phyloP scores from a whole-genome alignment of 92 coral and sea anemone genomes.

The Anthopleura xanthogrammica region DNA sequence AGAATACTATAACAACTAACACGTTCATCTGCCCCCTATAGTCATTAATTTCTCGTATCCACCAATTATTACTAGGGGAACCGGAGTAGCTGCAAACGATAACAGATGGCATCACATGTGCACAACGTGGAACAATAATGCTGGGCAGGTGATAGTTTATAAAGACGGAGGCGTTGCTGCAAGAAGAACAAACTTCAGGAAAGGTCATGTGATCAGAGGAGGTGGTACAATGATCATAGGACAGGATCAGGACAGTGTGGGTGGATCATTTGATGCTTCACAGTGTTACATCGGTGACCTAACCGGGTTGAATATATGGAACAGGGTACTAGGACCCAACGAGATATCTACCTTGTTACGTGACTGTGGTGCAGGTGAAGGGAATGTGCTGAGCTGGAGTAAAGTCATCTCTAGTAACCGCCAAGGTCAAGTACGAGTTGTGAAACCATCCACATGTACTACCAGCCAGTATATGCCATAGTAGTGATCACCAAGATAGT shows the following conservation, averaged over 20 bases:
- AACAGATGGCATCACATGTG: slow-evolving; percentile 23
- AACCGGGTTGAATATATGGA: slow-evolving; percentile 26
- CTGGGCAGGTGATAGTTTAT: background rate
- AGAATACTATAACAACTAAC: too few relatives aligned
- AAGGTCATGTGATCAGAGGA: slow-evolving; percentile 18
- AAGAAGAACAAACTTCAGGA: background rate
- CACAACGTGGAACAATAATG: slow-evolving; percentile 6
- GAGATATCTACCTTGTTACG: background rate
- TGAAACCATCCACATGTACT: background rate
- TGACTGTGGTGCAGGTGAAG: background rate
- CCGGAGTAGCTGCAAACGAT: background rate
- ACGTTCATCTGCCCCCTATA: too few relatives aligned
- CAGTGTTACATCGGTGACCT: slow-evolving; percentile 28
- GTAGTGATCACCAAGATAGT: too few relatives aligned
- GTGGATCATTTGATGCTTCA: background rate
- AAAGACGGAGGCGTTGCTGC: background rate
- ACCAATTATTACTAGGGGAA: background rate
- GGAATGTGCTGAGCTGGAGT: slow-evolving; percentile 5
- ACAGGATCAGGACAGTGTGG: slow-evolving; percentile 41
- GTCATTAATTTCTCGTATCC: too few relatives aligned
- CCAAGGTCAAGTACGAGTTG: background rate
- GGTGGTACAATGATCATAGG: slow-evolving; percentile 34
- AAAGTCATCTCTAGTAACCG: background rate
- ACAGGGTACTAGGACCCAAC: background rate
- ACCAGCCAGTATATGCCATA: too few relatives aligned